Percentiles rank a stretch among this genome's conserved stretches.
phyloP scores from a whole-genome alignment of 2,888 invertebrate genomes.

The Crioceris asparagi region DNA sequence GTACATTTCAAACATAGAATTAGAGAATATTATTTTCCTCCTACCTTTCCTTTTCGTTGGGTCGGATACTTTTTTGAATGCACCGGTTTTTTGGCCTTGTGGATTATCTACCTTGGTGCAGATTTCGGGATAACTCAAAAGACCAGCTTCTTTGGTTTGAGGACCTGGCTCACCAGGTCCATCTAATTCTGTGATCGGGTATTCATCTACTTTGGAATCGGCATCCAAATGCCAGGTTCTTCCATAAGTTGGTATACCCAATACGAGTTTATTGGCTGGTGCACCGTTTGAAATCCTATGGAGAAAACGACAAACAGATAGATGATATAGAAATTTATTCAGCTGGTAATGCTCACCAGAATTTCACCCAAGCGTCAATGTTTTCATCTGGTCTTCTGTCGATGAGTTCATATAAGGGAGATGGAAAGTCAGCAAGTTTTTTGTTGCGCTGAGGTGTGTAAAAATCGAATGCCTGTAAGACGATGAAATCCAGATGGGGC shows the following conservation, averaged over 20 bases:
- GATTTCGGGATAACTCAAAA: conserved; percentile 66
- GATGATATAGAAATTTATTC: neutral
- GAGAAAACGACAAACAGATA: no score
- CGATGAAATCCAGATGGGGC: conserved; percentile 64
- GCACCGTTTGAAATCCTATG: conserved; percentile 48
- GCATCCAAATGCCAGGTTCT: conserved; percentile 65
- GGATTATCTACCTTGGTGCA: conserved; percentile 54
- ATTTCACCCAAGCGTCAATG: conserved; percentile 51
- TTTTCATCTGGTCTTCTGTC: conserved; percentile 57
- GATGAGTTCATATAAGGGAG: conserved; percentile 59
- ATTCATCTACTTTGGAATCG: conserved; percentile 62
- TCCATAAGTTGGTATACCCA: conserved; percentile 59
- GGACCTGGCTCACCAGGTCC: conserved; percentile 61
- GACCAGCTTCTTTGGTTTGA: conserved; percentile 55
- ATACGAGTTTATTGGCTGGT: conserved; percentile 53
- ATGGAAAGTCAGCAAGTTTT: conserved; percentile 62
- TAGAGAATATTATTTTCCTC: no score
- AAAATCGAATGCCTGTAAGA: conserved; percentile 67
- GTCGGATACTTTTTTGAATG: conserved; percentile 60
- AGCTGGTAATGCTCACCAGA: conserved; percentile 39
- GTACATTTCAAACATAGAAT: no score
- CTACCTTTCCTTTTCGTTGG: conserved; percentile 65
- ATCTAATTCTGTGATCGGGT: conserved; percentile 56
- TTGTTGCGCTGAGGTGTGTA: conserved; percentile 59
- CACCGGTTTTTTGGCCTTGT: conserved; percentile 32